Base-by-base conservation (phyloP, 2,797 vertebrate genomes). In the Brachymystax lenok region DNA sequence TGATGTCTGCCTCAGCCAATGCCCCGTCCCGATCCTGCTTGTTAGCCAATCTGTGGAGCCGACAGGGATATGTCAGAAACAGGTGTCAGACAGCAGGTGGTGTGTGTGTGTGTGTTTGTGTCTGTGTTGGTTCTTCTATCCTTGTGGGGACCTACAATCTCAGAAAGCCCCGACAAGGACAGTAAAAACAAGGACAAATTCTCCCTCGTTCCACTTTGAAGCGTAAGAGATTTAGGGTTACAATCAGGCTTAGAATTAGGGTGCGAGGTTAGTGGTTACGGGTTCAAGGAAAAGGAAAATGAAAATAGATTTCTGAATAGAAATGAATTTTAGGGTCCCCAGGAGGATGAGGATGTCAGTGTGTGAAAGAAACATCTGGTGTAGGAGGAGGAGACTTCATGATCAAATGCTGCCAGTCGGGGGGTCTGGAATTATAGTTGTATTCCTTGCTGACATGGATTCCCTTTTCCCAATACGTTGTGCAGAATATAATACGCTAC, bases 11-110 rank as follows among this genome's bases (percentile, higher is more conserved):
- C 91, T 98, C 97, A 54, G 95, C 94, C 88, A 98, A 90, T 13
- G 97, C 96, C 66, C 96, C 97, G 83, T 97, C 96, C 85, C 90
- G 95, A 88, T 98, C 97, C 83, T 98, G 97, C 86, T 99, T 99
- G 90, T 99, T 99, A 80, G 97, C 97, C 74, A 99, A 91, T 69
- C 97, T 99, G 75, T 80, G 54, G 54, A n/a, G 19, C 2, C 19
- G 54, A 21, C 5, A n/a, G 54, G 17, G 54, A 59, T 46, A 12
- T 2, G 19, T 59, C 17, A 59, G 19, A 59, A 59, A 59, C 19
- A 72, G 4, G 71, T n/a, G 30, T 70, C 67, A 40, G 61, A 76
- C 21, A 70, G 71, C 30, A 74, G 63, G 40, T 28, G 21, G 6
- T 30, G 33, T 56, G 2, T 54, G 52, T 19, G 4, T 56, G 17